Evolutionary conservation across 1,140 invertebrate species (phyloP), one percentile per base, ranked within the genome.

Genomic region (Drosophila orosa): DNA sequence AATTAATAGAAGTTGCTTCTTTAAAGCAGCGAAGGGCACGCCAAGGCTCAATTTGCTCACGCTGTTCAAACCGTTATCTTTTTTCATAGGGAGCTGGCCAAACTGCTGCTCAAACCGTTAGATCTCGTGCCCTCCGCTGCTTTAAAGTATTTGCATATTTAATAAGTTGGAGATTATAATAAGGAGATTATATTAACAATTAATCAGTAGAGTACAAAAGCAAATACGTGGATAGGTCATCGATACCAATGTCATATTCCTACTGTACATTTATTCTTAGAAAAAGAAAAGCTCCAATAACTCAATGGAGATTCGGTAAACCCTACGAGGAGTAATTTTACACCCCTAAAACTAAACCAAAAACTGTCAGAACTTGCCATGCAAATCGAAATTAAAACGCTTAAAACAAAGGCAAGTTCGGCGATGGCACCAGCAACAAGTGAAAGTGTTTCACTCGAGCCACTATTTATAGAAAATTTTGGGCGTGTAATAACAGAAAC

Each of bases 401-500:
- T 44, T 58, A 3, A 61, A 59, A 59, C 13, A 39, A 27, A 33
- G 33, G 65, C 22, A 39, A 22, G 31, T 10, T 45, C 22, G 19
- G n/a, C 10, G 45, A 29, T 1, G 47, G 44, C 37, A 58, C 33
- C 42, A 72, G 83, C 83, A 89, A 80, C 80, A 83, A 89, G 83
- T 89, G 83, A 87, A 87, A 87, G 83, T 89, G 76, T 40, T 58
- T 39, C 17, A 39, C 37, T 62, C 40, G 42, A 77, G 56, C 50
- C 22, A 29, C 65, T 87, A 83, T 83, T 80, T 68, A 80, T 83
- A 87, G 81, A 76, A 12, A 59, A 31, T 67, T 17, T 81, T 69
- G 29, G 67, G 56, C 48, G 35, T 73, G 27, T 27, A 75, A 83
- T 66, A 48, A 44, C 69, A 44, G 69, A 66, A 74, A 74, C 29